phyloP scores from a whole-genome alignment of 1,140 invertebrate genomes.

The Dufourea novaeangliae region DNA sequence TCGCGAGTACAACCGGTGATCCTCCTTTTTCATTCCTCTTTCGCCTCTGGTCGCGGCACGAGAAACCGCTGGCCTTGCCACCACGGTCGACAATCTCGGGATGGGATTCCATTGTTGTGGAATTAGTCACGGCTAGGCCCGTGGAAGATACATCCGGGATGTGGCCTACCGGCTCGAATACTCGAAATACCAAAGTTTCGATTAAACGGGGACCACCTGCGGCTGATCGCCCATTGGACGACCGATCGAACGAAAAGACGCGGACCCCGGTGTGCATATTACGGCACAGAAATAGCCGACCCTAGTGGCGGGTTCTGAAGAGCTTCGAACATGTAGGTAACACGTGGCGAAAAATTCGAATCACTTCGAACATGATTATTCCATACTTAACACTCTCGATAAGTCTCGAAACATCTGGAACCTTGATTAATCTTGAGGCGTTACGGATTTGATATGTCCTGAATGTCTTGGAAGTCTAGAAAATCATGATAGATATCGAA shows the following conservation, averaged over 20 bases:
- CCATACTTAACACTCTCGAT: too few species aligned
- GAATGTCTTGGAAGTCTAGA: too few species aligned
- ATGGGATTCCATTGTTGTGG: conserved; percentile 53
- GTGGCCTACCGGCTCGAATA: conserved; percentile 10
- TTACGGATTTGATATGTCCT: too few species aligned
- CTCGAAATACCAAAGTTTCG: conserved; percentile 17
- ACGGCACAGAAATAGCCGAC: neutral
- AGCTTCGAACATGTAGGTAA: too few species aligned
- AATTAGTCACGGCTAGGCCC: conserved; percentile 45
- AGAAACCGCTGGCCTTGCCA: conserved; percentile 25
- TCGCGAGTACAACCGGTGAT: neutral
- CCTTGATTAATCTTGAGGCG: too few species aligned
- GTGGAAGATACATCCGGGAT: conserved; percentile 30
- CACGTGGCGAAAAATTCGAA: too few species aligned
- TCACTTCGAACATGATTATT: too few species aligned
- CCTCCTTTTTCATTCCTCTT: conserved; percentile 18
- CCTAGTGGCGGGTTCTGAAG: too few species aligned
- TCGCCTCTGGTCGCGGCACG: neutral
- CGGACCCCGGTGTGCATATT: neutral
- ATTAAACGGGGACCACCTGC: conserved; percentile 16
- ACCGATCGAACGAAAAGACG: neutral
- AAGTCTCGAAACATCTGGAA: too few species aligned
- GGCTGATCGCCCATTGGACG: neutral
- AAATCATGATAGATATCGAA: too few species aligned
- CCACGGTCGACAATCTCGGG: conserved; percentile 31